A percentile compares a stretch with the other conserved stretches of the same genome.
These are phyloP conservation scores for Marasmarcha lunaedactyla DNA, from an alignment of 2,888 invertebrate species.

Conservation along the genomic window DNA sequence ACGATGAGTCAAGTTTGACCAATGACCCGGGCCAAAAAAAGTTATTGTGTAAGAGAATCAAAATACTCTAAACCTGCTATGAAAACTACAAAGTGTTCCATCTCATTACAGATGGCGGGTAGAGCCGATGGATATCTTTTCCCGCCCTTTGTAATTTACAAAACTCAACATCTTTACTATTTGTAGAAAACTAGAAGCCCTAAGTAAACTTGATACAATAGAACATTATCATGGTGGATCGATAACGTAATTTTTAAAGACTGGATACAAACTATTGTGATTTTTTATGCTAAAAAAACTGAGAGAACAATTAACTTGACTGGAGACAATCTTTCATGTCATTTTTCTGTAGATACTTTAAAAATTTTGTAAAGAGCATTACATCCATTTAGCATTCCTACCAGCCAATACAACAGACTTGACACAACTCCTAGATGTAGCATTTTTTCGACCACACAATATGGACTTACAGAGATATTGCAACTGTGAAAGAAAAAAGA, in stretches of 20 bases:
- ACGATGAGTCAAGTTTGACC: slow-evolving; percentile 15
- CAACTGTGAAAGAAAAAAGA: not conserved
- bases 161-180: slow-evolving; percentile 7
- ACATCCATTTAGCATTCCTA: slow-evolving; percentile 23
- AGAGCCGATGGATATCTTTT: slow-evolving; percentile 11
- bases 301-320: slow-evolving; percentile 17
- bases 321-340: slow-evolving; percentile 14
- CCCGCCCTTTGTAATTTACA: slow-evolving; percentile 12
- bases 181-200: slow-evolving; percentile 7
- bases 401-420: slow-evolving; percentile 23
- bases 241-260: slow-evolving; percentile 15
- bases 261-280: slow-evolving; percentile 15
- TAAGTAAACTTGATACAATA: slow-evolving; percentile 13
- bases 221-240: slow-evolving; percentile 17
- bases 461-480: slow-evolving; percentile 14
- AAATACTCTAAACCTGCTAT: slow-evolving; percentile 10
- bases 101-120: slow-evolving; percentile 12
- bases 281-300: slow-evolving; percentile 16
- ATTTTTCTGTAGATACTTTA: slow-evolving; percentile 17
- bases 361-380: slow-evolving; percentile 18
- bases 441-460: slow-evolving; percentile 21
- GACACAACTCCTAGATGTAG: slow-evolving; percentile 22
- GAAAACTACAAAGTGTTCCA: slow-evolving; percentile 9
- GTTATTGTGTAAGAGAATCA: slow-evolving; percentile 9
- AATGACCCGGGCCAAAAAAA: slow-evolving; percentile 14